Percentiles rank a stretch among this genome's conserved stretches.
Conservation (phyloP, 2,888 invertebrate genomes). For the Harpalus rufipes region DNA sequence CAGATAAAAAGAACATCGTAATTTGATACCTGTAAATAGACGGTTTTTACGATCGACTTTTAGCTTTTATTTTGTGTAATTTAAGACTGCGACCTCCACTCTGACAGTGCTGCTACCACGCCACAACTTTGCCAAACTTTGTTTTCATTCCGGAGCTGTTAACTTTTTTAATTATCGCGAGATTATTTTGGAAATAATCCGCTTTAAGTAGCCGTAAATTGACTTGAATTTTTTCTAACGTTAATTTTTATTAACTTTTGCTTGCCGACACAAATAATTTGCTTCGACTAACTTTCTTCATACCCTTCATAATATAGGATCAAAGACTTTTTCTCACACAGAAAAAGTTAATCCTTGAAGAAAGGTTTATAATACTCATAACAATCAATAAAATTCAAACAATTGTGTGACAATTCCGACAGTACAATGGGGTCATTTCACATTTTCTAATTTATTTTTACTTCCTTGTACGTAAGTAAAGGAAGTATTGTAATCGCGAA, state of each 20-base stretch:
- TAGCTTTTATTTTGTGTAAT: slow-evolving; percentile 60
- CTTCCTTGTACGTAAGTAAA: too few relatives aligned
- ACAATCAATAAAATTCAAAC: too few relatives aligned
- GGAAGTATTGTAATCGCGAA: too few relatives aligned
- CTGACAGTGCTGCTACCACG: neutral
- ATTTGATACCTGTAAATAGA: slow-evolving; percentile 58
- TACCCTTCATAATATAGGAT: neutral
- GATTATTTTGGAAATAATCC: slow-evolving; percentile 51
- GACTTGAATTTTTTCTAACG: slow-evolving; percentile 35
- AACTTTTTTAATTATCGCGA: slow-evolving; percentile 56
- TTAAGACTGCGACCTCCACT: slow-evolving; percentile 8
- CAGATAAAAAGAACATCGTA: slow-evolving; percentile 53
- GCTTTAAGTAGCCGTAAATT: slow-evolving; percentile 45
- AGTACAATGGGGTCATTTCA: too few relatives aligned
- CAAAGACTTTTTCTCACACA: neutral
- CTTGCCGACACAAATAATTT: slow-evolving; percentile 20
- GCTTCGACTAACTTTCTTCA: neutral
- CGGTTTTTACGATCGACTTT: slow-evolving; percentile 52
- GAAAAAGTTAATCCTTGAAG: too few relatives aligned
- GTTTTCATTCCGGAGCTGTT: slow-evolving; percentile 50
- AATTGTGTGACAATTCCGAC: too few relatives aligned
- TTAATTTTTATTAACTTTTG: slow-evolving; percentile 46
- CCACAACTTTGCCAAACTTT: slow-evolving; percentile 34
- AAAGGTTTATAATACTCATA: too few relatives aligned
- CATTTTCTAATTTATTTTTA: too few relatives aligned